Percentiles rank a stretch among this genome's conserved stretches.
phyloP scores from a whole-genome alignment of 2,113 vertebrate genomes.

The Ibidorhyncha struthersii region DNA sequence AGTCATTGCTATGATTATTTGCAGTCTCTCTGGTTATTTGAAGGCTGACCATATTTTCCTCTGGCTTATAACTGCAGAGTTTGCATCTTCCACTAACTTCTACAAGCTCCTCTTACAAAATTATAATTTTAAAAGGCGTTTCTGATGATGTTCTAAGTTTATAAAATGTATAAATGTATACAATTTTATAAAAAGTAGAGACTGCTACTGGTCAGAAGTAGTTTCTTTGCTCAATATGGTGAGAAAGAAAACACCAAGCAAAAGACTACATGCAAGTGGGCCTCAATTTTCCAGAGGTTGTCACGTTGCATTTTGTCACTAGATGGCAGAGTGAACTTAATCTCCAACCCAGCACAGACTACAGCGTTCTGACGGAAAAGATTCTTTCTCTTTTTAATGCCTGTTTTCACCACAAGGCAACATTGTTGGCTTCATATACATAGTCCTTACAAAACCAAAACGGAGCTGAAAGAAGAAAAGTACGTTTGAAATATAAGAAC shows the following conservation, averaged over 20 bases:
- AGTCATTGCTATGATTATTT: neutral
- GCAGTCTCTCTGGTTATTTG: neutral
- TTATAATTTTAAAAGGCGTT: neutral
- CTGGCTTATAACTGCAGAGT: neutral
- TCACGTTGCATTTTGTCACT: neutral
- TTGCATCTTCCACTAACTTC: neutral
- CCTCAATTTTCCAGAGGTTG: neutral
- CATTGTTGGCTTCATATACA: neutral
- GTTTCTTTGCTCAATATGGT: neutral
- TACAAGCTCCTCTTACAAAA: neutral
- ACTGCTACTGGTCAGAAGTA: neutral
- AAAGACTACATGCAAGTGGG: neutral
- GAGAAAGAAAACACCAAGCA: neutral
- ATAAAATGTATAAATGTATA: too few relatives aligned
- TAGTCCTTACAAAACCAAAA: neutral
- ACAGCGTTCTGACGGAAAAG: neutral
- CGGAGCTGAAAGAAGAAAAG: neutral
- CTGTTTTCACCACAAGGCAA: neutral
- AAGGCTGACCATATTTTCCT: neutral
- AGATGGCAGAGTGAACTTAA: slow-evolving; percentile 2
- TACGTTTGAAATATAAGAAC: neutral
- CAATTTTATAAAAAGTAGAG: neutral
- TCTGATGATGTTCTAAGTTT: neutral
- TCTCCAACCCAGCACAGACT: neutral
- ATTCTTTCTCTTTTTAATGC: neutral